These are phyloP conservation scores for Meloidogyne chitwoodi DNA, from an alignment of 1,140 invertebrate genomes.

Conservation along the genomic window DNA sequence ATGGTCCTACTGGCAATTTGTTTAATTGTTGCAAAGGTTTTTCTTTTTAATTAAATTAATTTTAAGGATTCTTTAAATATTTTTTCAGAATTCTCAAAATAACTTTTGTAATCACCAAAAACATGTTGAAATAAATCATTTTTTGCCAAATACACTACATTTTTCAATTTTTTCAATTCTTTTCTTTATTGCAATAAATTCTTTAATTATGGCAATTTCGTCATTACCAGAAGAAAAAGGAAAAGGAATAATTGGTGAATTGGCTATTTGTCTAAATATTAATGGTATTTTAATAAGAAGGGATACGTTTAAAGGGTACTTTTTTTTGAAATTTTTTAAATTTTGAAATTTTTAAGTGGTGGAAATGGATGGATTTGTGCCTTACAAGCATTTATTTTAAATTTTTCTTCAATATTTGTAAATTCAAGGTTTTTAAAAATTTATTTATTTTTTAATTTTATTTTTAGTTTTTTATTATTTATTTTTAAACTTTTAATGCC, in stretches of 20 bases:
- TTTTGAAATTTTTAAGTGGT: not conserved
- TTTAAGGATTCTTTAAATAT: not conserved
- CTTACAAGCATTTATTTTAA: not conserved
- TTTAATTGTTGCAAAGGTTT: not conserved
- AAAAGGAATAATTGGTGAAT: not conserved
- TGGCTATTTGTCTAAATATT: not conserved
- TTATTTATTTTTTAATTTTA: not conserved
- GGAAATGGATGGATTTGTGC: not conserved
- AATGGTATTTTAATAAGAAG: not conserved
- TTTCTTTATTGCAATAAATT: not conserved
- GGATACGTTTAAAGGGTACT: not conserved
- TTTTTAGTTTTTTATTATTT: not conserved
- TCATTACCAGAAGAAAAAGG: not conserved
- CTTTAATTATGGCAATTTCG: not conserved
- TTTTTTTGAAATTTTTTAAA: not conserved
- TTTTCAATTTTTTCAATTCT: constrained; percentile 7
- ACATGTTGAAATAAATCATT: not conserved
- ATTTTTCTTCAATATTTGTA: not conserved
- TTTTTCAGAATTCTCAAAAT: not conserved
- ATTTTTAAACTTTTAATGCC: not conserved
- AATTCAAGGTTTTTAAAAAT: not conserved
- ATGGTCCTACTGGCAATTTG: not conserved
- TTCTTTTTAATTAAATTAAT: too few species aligned
- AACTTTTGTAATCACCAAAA: not conserved
- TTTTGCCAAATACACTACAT: not conserved